Conservation (phyloP, 2,113 vertebrate genomes). For the Isichthys henryi region DNA sequence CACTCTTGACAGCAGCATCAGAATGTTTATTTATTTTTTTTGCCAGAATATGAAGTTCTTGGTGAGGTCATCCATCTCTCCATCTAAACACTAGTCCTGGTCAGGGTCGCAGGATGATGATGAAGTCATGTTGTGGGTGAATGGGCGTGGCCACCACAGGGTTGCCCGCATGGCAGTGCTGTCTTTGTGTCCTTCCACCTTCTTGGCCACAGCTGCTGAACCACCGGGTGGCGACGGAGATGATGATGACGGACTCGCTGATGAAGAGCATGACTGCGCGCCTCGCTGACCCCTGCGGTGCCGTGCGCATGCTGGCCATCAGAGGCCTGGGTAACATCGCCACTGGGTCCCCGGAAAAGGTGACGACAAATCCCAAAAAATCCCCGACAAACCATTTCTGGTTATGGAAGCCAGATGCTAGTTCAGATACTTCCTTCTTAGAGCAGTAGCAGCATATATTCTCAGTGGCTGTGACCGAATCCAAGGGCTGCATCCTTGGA, state of each 20-base stretch:
- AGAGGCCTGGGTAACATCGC: conserved; percentile 77
- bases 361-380: conserved; percentile 29
- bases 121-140: background rate
- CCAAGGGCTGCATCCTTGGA: background rate
- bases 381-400: background rate
- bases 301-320: conserved; percentile 73
- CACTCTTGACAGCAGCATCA: background rate
- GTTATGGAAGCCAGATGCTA: background rate
- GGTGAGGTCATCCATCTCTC: background rate
- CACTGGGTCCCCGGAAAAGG: conserved; percentile 72
- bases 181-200: background rate
- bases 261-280: conserved; percentile 74
- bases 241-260: conserved; percentile 74
- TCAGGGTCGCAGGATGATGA: background rate
- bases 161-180: background rate
- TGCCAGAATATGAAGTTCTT: background rate
- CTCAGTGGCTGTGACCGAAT: background rate
- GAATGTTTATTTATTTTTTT: background rate
- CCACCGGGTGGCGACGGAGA: conserved; percentile 68
- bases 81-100: background rate
- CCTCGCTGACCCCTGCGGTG: conserved; percentile 64
- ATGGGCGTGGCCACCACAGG: background rate
- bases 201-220: conserved; percentile 60
- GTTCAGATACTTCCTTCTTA: background rate
- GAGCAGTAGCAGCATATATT: background rate